phyloP scores from a whole-genome alignment of 2,888 invertebrate species.

The Watsonalla cultraria region DNA sequence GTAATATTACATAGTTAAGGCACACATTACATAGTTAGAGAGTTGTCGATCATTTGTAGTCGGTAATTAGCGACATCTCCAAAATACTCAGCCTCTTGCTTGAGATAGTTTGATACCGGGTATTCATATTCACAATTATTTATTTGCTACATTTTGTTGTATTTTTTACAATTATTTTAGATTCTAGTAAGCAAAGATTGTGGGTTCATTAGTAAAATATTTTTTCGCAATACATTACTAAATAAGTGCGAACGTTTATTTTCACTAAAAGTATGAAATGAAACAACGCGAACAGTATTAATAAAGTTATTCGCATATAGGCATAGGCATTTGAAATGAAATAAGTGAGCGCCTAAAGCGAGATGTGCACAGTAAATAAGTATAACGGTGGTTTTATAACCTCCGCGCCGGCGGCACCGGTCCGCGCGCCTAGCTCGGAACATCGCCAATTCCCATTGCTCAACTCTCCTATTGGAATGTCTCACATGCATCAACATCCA shows the following conservation, averaged over 20 bases:
- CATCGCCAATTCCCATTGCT: constrained; percentile 75
- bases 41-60: no score
- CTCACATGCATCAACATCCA: constrained; percentile 69
- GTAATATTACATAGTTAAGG: no score
- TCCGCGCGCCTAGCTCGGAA: constrained; percentile 59
- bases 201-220: no score
- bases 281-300: no score
- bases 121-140: neutral
- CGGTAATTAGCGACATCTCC: no score
- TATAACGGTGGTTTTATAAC: constrained; percentile 75
- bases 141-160: neutral
- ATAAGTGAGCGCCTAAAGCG: constrained; percentile 58
- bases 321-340: constrained; percentile 48
- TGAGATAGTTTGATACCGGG: no score
- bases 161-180: neutral
- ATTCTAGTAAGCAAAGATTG: neutral
- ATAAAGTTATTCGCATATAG: constrained; percentile 8
- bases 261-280: no score
- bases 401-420: constrained; percentile 56
- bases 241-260: no score
- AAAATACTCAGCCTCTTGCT: no score
- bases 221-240: no score
- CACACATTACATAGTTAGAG: no score
- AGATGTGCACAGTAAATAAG: constrained; percentile 76
- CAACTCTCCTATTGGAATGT: constrained; percentile 70